phyloP scores from a whole-genome alignment of 2,797 vertebrate genomes.

The Chanos chanos region DNA sequence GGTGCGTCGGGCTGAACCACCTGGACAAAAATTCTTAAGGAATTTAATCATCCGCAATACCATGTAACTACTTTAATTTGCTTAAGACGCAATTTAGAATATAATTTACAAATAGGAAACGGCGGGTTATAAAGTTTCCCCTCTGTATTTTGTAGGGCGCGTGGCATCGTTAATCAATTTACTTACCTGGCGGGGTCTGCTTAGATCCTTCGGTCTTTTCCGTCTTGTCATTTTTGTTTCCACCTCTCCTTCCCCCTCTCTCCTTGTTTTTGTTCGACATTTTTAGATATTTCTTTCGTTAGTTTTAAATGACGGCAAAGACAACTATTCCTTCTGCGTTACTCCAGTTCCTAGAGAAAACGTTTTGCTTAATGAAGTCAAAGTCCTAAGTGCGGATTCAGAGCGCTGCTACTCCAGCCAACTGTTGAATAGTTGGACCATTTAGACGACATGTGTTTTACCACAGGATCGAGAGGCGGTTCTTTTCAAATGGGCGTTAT shows the following conservation, averaged over 20 bases:
- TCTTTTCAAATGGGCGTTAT: too few relatives aligned
- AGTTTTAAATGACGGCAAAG: too few relatives aligned
- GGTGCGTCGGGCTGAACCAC: too few relatives aligned
- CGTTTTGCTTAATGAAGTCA: background rate
- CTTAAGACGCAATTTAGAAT: too few relatives aligned
- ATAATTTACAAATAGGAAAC: too few relatives aligned
- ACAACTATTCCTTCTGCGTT: too few relatives aligned
- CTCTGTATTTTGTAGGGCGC: background rate
- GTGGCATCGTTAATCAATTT: too few relatives aligned
- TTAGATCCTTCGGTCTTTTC: constrained; percentile 19
- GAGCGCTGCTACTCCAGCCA: constrained; percentile 22
- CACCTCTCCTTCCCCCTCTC: constrained; percentile 15
- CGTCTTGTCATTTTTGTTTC: constrained; percentile 31
- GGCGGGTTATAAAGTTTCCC: too few relatives aligned
- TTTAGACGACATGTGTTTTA: constrained; percentile 36
- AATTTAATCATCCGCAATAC: too few relatives aligned
- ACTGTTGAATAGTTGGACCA: constrained; percentile 29
- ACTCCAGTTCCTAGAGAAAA: background rate
- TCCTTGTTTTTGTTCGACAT: constrained; percentile 44
- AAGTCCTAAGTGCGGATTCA: constrained; percentile 4
- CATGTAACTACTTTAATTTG: too few relatives aligned
- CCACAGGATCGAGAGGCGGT: constrained; percentile 32
- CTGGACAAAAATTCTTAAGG: too few relatives aligned
- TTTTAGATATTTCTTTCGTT: background rate
- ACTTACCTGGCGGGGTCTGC: constrained; percentile 33